Evolutionary conservation across 2,113 vertebrate genomes (phyloP), one percentile per base, ranked within the genome.

Genomic region (Phylloscopus whistleri): DNA sequence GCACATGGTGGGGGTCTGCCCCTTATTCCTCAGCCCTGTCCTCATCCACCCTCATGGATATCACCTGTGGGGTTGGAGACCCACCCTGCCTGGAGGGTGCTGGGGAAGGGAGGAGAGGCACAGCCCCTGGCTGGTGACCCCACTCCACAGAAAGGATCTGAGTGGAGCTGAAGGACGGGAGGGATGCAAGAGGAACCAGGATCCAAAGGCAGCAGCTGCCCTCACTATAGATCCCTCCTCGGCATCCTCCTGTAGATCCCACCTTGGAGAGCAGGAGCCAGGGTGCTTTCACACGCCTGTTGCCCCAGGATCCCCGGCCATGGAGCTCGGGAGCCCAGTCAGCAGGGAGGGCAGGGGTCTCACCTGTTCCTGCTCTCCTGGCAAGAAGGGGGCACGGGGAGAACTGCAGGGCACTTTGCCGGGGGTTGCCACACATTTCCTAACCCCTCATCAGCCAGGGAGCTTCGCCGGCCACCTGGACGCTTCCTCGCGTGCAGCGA

Each of bases 381-480:
- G 67, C 63, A 51, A 73, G 39, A 69, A 59, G 7, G 17, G 46
- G 58, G 18, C 62, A 51, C 5, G 0, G 48, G 46, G 56, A 55
- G 30, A 44, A 37, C 67, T 37, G 67, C 4, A 3, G 66, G 62
- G 44, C 89, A 52, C 24, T n/a, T 83, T 9, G 46, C 93, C 1
- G 35, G 44, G 44, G 55, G 49, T 68, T 33, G 87, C 76, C 30
- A 0, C 81, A 6, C 48, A 5, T 63, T 91, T 59, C 87, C 78
- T 13, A 67, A 74, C 60, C 77, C 73, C 26, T 87, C 16, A 70
- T 37, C 72, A 80, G 58, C 84, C 11, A 7, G 58, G 75, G 79
- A 90, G 59, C 48, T 77, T 70, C 21, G 6, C 68, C 7, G 16
- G 89, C 93, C 95, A 93, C 96, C 95, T 93, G 96, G 89, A 89